Base-by-base conservation (phyloP, 2,888 invertebrate genomes). In the Craniophora ligustri region DNA sequence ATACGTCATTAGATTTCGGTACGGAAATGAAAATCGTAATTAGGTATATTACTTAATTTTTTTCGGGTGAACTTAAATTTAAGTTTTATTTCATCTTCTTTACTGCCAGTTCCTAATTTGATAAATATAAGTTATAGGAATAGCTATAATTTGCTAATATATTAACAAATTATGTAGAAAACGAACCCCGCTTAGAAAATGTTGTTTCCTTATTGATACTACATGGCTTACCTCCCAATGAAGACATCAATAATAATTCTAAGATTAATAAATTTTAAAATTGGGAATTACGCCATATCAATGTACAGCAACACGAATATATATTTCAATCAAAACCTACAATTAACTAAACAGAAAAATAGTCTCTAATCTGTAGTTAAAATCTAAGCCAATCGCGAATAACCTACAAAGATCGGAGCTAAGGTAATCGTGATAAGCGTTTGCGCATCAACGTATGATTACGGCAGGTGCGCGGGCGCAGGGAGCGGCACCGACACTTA, bases 371-470 rank as follows among this genome's bases (percentile, higher is more conserved):
- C 62, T 55, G 14, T 8, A 26, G 31, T 48, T 21, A 28, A 58
- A 46, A 47, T 59, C 59, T 65, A 44, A 64, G 45, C 49, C 45
- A 59, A 59, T 59, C 51, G 48, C 21, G 49, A 50, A 34, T 51
- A 61, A 62, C 64, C 68, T 63, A 66, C 47, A 67, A 65, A 73
- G 56, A 72, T 65, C 28, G 41, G 39, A 57, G 55, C 40, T 58
- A 70, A 72, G 58, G 63, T 62, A 67, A 67, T 65, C 66, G 60
- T 58, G 64, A 60, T 64, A 57, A 34, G 47, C 51, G 54, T 31
- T 35, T 30, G 76, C 61, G 63, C 76, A 72, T 76, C 80, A 65
- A 42, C 56, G 66, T 70, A 72, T 78, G 73, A 79, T 79, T 79
- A 72, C 75, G 59, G 41, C 23, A 41, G 26, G 41, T 55, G 66